Evolutionary conservation across 2,797 vertebrate species (phyloP), one percentile per base, ranked within the genome.

Genomic region (Sebastes variabilis): DNA sequence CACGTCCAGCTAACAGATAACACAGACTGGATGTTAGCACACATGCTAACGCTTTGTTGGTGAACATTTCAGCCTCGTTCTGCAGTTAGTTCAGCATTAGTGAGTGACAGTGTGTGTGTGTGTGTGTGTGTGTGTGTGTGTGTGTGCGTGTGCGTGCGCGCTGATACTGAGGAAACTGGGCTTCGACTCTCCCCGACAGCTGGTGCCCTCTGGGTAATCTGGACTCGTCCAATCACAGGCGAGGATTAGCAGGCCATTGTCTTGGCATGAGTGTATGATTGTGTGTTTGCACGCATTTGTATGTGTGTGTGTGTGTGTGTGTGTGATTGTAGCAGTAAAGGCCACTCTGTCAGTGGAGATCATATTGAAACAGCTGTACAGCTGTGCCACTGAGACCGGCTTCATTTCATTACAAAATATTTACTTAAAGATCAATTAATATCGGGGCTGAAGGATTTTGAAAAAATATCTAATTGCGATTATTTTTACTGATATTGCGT

Each of bases 201-300:
- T 96, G 96, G 95, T 93, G 91, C 93, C 95, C 94, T 94, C 90
- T 93, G 93, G 94, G 95, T 96, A 95, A 96, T 96, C 95, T 95
- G 88, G 89, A 75, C 81, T 67, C 75, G 76, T 90, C 95, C 95
- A 96, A 96, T 96, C 94, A 91, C 88, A 76, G 73, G 60, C 85
- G 60, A 89, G 94, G 95, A 96, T 96, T 96, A 96, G 85, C 92
- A 92, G 92, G 95, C 92, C 90, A 94, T 95, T 95, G 94, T 95
- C 90, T 95, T 95, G 92, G 92, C 91, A 94, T 84, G 77, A 80
- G 90, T 78, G 83, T 77, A 75, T 34, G 74, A 30, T 4, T 64
- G 46, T 73, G 64, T 69, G 74, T 38, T 38, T 66, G 38, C 68
- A 30, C 49, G 55, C 46, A 13, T 54, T 56, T 64, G 20, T 67